Base-by-base conservation (phyloP, 2,888 invertebrate species). In the Oxystoma pomonae region DNA sequence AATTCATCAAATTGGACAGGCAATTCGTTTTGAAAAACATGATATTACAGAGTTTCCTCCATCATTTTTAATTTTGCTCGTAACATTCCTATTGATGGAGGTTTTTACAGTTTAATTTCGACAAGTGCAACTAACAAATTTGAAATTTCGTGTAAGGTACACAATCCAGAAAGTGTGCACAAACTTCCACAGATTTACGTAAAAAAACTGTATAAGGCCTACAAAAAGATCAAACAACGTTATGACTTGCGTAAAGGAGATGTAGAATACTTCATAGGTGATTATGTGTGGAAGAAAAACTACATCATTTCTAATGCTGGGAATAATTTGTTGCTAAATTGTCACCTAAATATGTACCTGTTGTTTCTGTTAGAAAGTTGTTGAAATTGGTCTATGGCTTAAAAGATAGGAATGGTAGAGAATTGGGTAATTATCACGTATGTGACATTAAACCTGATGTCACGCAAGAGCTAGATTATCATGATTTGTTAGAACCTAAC, bases 381-480 rank as follows among this genome's bases (percentile, higher is more conserved):
- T 68, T 67, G 7, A 60, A 65, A 16, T 58, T 68, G 17, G 68
- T 66, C 1, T 71, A 71, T 56, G 20, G 58, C 18, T 55, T 71
- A 17, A 55, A 59, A 21, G 67, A 66, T 52, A 52, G 60, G 16
- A 55, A 66, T 60, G 66, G 66, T 20, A 63, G 62, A 22, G 62
- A 65, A 55, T 16, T 70, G 2, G 69, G 69, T 3, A 66, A 61
- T 50, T 72, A 67, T 62, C 70, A 70, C 12, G 60, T 70, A n/a
- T 66, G 5, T 35, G 35, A 35, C 12, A 35, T 35, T 7, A 35
- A 35, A 35, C 35, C 35, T 35, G 35, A 35, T 35, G 35, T 35
- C 12, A 35, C 35, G 5, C 35, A 35, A 35, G 35, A 35, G 12
- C 35, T 35, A 35, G 35, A 35, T 12, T 35, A 3, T 35, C 5